These are phyloP conservation scores for Leptosomus discolor DNA, from an alignment of 2,113 vertebrate species.

Conservation along the genomic window DNA sequence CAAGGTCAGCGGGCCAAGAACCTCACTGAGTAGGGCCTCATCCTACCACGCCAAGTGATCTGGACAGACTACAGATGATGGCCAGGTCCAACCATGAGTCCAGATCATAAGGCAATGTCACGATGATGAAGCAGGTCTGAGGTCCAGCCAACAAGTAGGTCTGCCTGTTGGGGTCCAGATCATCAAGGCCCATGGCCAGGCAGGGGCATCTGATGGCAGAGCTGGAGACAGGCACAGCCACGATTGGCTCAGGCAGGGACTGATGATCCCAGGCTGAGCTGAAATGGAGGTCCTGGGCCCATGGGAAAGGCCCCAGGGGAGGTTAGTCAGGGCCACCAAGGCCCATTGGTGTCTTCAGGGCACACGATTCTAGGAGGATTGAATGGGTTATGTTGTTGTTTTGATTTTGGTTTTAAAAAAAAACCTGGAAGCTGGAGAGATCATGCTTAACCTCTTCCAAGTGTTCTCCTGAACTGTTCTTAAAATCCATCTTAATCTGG, in stretches of 20 bases:
- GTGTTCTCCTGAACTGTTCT: not conserved
- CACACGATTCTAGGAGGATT: not conserved
- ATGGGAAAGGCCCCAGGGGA: not conserved
- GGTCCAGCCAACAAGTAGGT: not conserved
- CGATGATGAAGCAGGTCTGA: not conserved
- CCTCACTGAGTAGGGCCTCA: not conserved
- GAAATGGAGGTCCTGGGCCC: not conserved
- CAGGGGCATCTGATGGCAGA: rapidly evolving
- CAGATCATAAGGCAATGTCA: not conserved
- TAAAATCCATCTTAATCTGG: not conserved
- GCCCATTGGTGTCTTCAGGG: not conserved
- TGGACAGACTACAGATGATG: not conserved
- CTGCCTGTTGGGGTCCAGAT: rapidly evolving
- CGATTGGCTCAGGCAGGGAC: not conserved
- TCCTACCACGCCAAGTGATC: not conserved
- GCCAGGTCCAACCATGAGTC: not conserved
- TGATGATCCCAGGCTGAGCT: not conserved
- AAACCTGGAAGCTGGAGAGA: not conserved
- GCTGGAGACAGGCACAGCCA: not conserved
- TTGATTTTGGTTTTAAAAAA: not conserved
- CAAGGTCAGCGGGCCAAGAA: not conserved
- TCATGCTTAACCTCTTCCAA: not conserved
- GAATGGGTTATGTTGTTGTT: not conserved
- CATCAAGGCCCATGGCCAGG: not conserved
- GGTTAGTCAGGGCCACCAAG: not conserved